phyloP scores from a whole-genome alignment of 2,888 invertebrate genomes.

The Congeria kusceri region DNA sequence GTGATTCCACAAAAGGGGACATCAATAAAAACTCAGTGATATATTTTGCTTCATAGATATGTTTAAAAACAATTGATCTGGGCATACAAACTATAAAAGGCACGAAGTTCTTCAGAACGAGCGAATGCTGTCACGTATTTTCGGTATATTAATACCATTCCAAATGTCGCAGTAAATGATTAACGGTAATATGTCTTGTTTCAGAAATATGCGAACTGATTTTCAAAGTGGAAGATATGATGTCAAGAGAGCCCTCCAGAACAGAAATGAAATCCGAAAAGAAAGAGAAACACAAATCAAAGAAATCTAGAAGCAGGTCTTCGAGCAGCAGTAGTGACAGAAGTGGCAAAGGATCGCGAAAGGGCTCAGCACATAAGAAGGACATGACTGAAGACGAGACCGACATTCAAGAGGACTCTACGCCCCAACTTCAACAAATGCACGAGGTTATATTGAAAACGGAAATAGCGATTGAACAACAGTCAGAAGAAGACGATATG shows the following conservation, averaged over 20 bases:
- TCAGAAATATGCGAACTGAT: conserved; percentile 16
- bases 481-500: conserved; percentile 8
- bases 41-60: neutral
- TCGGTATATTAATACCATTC: too few relatives aligned
- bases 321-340: neutral
- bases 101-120: too few relatives aligned
- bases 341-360: neutral
- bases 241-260: conserved; percentile 16
- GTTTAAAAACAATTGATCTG: too few relatives aligned
- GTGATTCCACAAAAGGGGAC: too few relatives aligned
- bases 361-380: neutral
- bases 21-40: neutral
- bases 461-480: neutral
- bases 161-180: too few relatives aligned
- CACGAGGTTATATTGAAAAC: conserved; percentile 1
- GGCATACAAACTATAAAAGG: too few relatives aligned
- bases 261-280: neutral
- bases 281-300: conserved; percentile 1
- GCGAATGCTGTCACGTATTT: too few relatives aligned
- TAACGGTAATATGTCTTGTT: conserved; percentile 2
- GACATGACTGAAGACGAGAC: neutral
- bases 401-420: neutral
- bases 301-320: neutral
- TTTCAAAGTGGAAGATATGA: conserved; percentile 14
- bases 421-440: neutral